Evolutionary conservation across 2,113 vertebrate genomes (phyloP), one percentile per base, ranked within the genome.

Genomic region (Salvelinus namaycush): DNA sequence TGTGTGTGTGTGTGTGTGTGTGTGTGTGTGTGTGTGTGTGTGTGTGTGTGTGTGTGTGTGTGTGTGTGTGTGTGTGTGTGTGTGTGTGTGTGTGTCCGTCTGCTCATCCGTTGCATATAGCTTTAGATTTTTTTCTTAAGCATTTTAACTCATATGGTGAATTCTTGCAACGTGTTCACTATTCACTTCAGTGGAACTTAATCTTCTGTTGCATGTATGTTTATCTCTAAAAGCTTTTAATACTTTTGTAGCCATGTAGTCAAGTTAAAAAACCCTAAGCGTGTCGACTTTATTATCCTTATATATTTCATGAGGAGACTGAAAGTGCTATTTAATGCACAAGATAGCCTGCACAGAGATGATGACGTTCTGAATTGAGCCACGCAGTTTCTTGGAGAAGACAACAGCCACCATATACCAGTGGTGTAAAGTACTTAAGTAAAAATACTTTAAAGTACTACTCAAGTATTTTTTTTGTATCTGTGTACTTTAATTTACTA

Each of bases 211-310:
- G 4, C 67, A 68, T 68, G 29, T 68, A 72, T 59, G 48, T 72
- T 72, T 31, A 72, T n/a, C 51, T 72, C 49, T 73, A 73, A 62
- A 64, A 22, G 12, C 11, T 39, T 64, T 73, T 31, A 54, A n/a
- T 62, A 62, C 4, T 44, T 26, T 31, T 62, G 20, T 22, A 60
- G 51, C 60, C 54, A 73, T 54, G 14, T 54, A 18, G 51, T 18
- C 51, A 54, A 49, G 22, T 22, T 51, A 12, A 71, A 54, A 48
- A 44, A 29, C 27, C 49, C 31, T 24, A 22, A 24, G 22, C 24
- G 22, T 68, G 74, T 68, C 26, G 44, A 75, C 54, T 75, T 68
- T 75, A 75, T 68, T 75, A 66, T 68, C 9, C 65, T 68, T 68
- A 51, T 20, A 68, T 75, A 44, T 75, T 68, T 51, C 27, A 22